Base-by-base conservation (phyloP, 2,113 vertebrate genomes). In the Xiphorhynchus elegans region DNA sequence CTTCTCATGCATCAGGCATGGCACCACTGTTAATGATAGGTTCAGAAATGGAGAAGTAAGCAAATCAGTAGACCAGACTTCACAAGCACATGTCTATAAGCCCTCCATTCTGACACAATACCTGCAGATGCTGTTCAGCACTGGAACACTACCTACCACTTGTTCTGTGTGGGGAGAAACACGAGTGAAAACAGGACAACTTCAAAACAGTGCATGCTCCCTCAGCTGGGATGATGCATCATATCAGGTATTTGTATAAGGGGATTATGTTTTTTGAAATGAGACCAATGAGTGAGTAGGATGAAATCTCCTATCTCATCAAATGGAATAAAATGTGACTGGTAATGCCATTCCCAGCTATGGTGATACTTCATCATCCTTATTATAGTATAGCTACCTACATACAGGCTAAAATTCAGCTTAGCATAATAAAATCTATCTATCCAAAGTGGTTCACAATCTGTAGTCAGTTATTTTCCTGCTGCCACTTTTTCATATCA, bases 291-390 rank as follows among this genome's bases (percentile, higher is more conserved):
- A 89, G n/a, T 58, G 66, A 93, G 67, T 80, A 93, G 82, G 63
- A 88, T 76, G 63, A 90, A 96, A 64, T 56, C 50, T 82, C n/a
- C 62, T 37, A 40, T 60, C 84, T 91, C 52, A 64, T 79, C 46
- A 79, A 91, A 85, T 46, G 63, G 39, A 93, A 91, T 66, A 47
- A 76, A 91, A 91, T 94, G 67, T 83, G 79, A 66, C 81, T 89
- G 66, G 59, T 78, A 88, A 84, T 59, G 76, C 31, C 85, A 37
- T 68, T 85, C 68, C 78, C 73, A 88, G 79, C n/a, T 81, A 39
- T 64, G 52, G 76, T 67, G 35, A 80, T 75, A 70, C 56, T 81
- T 88, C 68, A 64, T 73, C 50, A 55, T 80, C n/a, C 85, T 77
- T 96, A 37, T 83, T 79, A 66, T 49, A 87, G 59, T 60, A 35